These are phyloP conservation scores for Ptychochromis oligacanthus DNA, from an alignment of 2,113 vertebrate species.

Conservation along the genomic window DNA sequence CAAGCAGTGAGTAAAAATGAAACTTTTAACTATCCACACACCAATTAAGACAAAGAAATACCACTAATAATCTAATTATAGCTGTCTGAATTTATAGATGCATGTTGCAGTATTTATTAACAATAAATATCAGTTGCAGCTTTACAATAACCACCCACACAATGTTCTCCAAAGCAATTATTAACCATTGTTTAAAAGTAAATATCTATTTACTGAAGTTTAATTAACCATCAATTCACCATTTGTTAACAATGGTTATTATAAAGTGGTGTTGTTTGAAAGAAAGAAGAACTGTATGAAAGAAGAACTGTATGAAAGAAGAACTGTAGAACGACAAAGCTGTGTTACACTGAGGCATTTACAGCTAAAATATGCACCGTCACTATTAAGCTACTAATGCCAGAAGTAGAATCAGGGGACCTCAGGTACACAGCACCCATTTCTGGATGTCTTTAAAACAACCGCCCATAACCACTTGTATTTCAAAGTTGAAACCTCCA, in stretches of 20 bases:
- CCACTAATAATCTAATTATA: slow-evolving; percentile 29
- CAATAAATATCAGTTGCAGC: no score
- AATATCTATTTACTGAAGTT: no score
- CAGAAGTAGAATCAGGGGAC: neutral
- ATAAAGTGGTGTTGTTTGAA: neutral
- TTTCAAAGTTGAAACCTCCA: neutral
- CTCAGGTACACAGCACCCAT: neutral
- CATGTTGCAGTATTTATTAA: no score
- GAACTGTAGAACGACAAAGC: neutral
- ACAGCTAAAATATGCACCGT: neutral
- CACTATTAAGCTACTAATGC: neutral
- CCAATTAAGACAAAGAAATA: slow-evolving; percentile 47
- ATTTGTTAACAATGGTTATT: no score
- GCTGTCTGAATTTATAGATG: slow-evolving; percentile 9
- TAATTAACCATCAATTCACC: no score
- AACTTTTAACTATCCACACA: neutral
- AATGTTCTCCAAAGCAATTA: no score
- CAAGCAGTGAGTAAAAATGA: no score
- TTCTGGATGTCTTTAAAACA: neutral
- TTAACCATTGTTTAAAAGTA: no score
- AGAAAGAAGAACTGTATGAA: no score
- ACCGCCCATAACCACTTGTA: neutral
- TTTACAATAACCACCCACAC: no score
- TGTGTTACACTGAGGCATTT: neutral
- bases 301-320: no score